Base-by-base conservation (phyloP, 1,140 invertebrate species). In the Drosophila nebulosa region DNA sequence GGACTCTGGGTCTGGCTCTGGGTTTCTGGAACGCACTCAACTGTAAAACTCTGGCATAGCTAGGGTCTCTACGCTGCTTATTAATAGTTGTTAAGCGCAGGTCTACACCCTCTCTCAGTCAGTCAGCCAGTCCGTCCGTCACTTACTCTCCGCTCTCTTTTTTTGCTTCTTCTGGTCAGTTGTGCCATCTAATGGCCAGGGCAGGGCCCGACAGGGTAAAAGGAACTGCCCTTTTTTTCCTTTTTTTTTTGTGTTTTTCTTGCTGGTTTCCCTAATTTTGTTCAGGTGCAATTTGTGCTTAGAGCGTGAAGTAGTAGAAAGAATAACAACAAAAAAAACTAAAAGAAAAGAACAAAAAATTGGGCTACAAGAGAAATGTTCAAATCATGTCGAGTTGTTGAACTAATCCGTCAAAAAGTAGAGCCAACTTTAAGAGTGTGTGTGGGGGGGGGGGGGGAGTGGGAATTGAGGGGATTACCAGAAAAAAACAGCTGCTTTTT, bases 11-110 rank as follows among this genome's bases (percentile, higher is more conserved):
- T n/a, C 24, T 53, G 51, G n/a, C 42, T 50, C 46, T 50, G 46
- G 46, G 46, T 16, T 16, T 32, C 16, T 50, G 58, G 74, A 72
- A 64, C 55, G 77, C 80, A 85, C 58, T 86, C 65, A 72, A 86
- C 68, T 81, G 80, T 80, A 65, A 84, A 84, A 68, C 68, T 75
- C 63, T 64, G 46, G 27, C 52, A 39, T 10, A 32, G 69, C 74
- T 59, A 55, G 60, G 70, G 62, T 60, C 27, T 27, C 63, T 27
- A 55, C 55, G 52, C 53, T 46, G 68, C 70, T 81, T 88, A 88
- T 86, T 88, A 86, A 86, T 86, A 86, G 83, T 86, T 86, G 83
- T 88, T 86, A 86, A 86, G 83, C 83, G 84, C 78, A 88, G 39
- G 83, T 80, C 74, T 66, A 86, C 83, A 88, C 83, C 83, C 83